Base-by-base conservation (phyloP, 2,888 invertebrate genomes). In the Elgonia sp. region DNA sequence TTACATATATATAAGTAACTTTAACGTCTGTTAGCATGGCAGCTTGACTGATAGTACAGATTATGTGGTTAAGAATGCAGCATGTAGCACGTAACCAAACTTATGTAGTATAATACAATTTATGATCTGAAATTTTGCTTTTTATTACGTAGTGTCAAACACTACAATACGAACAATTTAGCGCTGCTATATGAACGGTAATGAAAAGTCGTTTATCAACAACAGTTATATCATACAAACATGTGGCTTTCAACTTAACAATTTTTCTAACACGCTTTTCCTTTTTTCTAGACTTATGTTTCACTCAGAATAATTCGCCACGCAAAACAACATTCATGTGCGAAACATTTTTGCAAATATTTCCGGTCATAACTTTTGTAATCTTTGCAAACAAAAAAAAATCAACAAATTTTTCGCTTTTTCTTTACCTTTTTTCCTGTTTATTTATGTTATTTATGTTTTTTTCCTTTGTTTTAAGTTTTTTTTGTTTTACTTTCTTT, bases 61-160 rank as follows among this genome's bases (percentile, higher is more conserved):
- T 86, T 86, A 86, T 77, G 60, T 50, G 63, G 65, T 82, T 77
- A 77, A 80, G 82, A 82, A 86, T 77, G 82, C 60, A 70, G 42
- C 82, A 65, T 86, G 86, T 77, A 77, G 65, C 53, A 72, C 77
- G 70, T 86, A 82, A 82, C 72, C 82, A 82, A 82, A 82, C 77
- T 82, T 82, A 77, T 77, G 86, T 53, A 46, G 76, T 72, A 50
- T 77, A 72, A 57, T 65, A 77, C 77, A 82, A 77, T 86, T 86
- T 86, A 86, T 86, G 81, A 67, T 50, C 76, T 76, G 86, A 86
- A 86, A 86, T 81, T 86, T 86, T 62, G 62, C 76, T 55, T 76
- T 86, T 86, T 81, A 70, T 70, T 63, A 63, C 46, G 57, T 65
- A 76, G 62, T 62, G 72, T 77, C 82, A 72, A 72, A 86, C 46